These are phyloP conservation scores for Megastigmus dorsalis DNA, from an alignment of 2,888 invertebrate species.

Conservation along the genomic window DNA sequence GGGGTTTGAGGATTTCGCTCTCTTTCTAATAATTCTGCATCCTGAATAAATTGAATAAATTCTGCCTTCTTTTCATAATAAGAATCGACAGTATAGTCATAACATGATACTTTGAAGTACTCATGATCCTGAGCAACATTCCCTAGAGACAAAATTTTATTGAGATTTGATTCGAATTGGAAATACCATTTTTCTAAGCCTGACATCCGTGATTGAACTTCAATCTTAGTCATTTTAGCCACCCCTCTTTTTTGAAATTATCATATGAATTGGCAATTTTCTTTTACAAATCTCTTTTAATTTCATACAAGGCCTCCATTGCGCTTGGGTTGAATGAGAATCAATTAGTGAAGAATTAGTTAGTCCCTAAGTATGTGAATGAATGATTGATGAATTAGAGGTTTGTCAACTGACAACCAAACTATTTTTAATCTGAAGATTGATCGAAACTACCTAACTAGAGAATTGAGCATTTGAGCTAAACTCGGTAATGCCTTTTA, in stretches of 20 bases:
- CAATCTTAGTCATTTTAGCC: not conserved
- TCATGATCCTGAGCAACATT: not conserved
- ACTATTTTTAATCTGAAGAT: no score
- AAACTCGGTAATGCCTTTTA: no score
- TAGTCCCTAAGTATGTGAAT: no score
- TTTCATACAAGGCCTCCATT: not conserved
- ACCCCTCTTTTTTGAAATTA: not conserved
- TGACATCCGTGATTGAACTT: not conserved
- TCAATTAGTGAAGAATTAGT: no score
- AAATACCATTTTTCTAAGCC: not conserved
- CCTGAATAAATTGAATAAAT: not conserved
- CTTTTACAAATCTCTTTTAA: not conserved
- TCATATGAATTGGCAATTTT: not conserved
- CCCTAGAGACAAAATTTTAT: not conserved
- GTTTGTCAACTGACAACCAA: no score
- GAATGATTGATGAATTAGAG: no score
- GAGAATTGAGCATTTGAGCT: no score
- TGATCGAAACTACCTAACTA: no score
- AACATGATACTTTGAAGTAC: not conserved
- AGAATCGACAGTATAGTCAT: not conserved
- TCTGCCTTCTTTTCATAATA: not conserved
- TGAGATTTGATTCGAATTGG: not conserved
- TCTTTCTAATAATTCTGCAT: no score
- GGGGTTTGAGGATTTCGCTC: no score
- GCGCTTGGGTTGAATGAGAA: no score